These are phyloP conservation scores for Schizotus pectinicornis DNA, from an alignment of 2,888 invertebrate genomes.

Conservation along the genomic window DNA sequence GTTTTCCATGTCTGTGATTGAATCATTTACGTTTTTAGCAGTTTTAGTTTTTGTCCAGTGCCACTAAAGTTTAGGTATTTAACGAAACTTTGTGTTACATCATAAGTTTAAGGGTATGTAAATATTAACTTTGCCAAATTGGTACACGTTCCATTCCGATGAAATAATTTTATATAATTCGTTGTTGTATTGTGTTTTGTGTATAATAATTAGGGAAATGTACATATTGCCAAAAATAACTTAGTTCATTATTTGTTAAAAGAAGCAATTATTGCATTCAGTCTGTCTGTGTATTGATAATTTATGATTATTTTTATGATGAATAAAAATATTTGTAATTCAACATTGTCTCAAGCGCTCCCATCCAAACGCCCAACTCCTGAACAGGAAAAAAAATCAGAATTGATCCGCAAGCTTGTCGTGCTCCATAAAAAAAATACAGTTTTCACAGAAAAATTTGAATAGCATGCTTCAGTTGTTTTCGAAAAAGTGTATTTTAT, in stretches of 20 bases:
- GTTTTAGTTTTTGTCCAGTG: constrained; percentile 36
- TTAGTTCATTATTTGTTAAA: constrained; percentile 54
- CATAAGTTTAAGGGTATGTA: constrained; percentile 29
- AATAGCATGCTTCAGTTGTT: no score
- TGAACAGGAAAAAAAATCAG: no score
- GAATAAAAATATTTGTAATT: constrained; percentile 58
- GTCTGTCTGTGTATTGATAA: constrained; percentile 57
- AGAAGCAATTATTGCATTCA: constrained; percentile 52
- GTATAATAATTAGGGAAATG: constrained; percentile 50
- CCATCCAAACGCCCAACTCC: no score
- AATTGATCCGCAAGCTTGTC: no score
- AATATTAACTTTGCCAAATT: constrained; percentile 43
- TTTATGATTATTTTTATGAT: constrained; percentile 60
- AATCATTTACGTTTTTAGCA: constrained; percentile 38
- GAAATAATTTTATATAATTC: constrained; percentile 52
- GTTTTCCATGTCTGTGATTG: constrained; percentile 40
- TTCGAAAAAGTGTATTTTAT: no score
- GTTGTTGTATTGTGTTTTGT: constrained; percentile 57
- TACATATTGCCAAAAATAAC: constrained; percentile 58
- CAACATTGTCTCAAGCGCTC: neutral
- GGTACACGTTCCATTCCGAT: constrained; percentile 53
- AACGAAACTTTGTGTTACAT: constrained; percentile 29
- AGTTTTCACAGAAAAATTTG: no score
- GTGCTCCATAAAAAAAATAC: no score
- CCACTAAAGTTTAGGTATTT: constrained; percentile 29